Base-by-base conservation (phyloP, 1,140 invertebrate species). In the Aphelenchoides avenae region DNA sequence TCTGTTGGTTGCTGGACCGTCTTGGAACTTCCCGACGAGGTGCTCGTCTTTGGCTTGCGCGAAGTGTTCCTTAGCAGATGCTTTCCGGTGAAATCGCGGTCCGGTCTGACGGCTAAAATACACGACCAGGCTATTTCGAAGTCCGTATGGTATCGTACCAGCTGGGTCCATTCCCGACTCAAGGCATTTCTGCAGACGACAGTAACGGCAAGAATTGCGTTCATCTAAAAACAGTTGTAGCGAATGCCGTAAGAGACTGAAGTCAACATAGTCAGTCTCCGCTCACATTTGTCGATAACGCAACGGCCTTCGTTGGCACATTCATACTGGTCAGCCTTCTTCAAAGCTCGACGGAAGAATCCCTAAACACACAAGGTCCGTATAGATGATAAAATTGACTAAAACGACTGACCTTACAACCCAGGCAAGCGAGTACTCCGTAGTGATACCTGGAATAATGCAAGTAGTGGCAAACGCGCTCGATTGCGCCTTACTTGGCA, bases 301-400 rank as follows among this genome's bases (percentile, higher is more conserved):
- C 71, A 73, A n/a, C 74, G 56, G 41, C 60, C 58, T 33, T 76
- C 46, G 5, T 68, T 54, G n/a, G 63, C 26, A 43, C 71, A 73
- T 53, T 73, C 71, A 42, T 77, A 57, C 43, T 73, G 66, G 44
- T 76, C 69, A 15, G 69, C 71, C 42, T 73, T 73, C 34, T 77
- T 72, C 26, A 73, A 52, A 3, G 71, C 73, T 26, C 71, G 60
- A 7, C 71, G 64, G 40, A 73, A 73, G 46, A 73, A 73, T 24
- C 71, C 71, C 56, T 66, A 40, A 57, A 64, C 27, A 26, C n/a
- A 18, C n/a, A n/a, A n/a, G 3, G 39, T 44, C 20, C 37, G 13
- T 27, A 34, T 33, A 15, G 15, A 31, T 48, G 15, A 30, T 36
- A 46, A 29, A 30, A 15, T 69, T 33, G 30, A 26, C 11, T 42